These are phyloP conservation scores for Aythya baeri DNA, from an alignment of 2,113 vertebrate genomes.

Conservation along the genomic window DNA sequence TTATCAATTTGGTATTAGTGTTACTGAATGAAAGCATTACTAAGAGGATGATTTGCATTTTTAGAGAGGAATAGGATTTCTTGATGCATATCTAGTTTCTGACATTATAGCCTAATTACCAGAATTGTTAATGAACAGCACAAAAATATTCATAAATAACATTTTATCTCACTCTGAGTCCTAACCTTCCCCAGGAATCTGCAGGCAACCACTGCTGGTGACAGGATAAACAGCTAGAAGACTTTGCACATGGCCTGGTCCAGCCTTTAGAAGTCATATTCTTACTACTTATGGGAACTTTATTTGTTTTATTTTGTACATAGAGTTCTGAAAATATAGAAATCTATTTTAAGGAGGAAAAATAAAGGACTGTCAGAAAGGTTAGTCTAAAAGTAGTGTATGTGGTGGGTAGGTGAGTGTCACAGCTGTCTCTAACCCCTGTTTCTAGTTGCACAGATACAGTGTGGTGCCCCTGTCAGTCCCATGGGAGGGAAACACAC, in stretches of 20 bases:
- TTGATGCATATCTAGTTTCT: not conserved
- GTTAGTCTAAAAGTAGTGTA: not conserved
- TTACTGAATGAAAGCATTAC: not conserved
- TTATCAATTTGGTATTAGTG: not conserved
- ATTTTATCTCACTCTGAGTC: not conserved
- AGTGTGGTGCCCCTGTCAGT: not conserved
- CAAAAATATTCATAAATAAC: not conserved
- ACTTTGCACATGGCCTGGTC: not conserved
- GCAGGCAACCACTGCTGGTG: not conserved
- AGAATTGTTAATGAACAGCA: slow-evolving; percentile 4
- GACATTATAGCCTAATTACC: not conserved
- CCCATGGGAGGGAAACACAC: not conserved
- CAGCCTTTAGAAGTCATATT: not conserved
- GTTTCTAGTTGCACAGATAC: fast-evolving
- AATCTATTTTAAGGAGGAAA: fast-evolving
- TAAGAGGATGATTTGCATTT: not conserved
- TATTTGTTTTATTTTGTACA: not conserved
- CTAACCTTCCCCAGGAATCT: not conserved
- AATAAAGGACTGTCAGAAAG: not conserved
- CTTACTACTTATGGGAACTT: not conserved
- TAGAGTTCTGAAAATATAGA: not conserved
- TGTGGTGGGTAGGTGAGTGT: not conserved
- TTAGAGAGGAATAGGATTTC: not conserved
- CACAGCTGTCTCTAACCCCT: not conserved
- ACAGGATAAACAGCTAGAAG: not conserved